These are phyloP conservation scores for Bombus superbus DNA, from an alignment of 1,140 invertebrate genomes.

Conservation along the genomic window DNA sequence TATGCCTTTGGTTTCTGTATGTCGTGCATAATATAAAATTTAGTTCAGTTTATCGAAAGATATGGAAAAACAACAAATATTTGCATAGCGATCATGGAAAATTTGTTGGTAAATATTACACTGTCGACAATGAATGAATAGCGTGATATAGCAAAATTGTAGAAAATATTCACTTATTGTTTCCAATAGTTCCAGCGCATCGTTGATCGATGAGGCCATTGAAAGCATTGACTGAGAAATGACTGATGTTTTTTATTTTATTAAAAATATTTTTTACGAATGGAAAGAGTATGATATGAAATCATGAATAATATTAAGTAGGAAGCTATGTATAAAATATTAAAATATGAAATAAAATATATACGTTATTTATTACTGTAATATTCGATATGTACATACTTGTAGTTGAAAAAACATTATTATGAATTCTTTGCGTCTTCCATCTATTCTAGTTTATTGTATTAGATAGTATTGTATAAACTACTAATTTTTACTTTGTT, in stretches of 20 bases:
- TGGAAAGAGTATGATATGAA: background rate
- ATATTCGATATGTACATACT: background rate
- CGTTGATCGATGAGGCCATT: slow-evolving; percentile 25
- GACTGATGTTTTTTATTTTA: slow-evolving; percentile 53
- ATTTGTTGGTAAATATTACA: slow-evolving; percentile 3
- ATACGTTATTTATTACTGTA: slow-evolving; percentile 10
- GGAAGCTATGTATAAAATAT: slow-evolving; percentile 5
- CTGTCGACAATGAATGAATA: slow-evolving; percentile 7
- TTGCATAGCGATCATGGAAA: background rate
- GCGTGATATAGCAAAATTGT: background rate
- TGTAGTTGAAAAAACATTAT: background rate
- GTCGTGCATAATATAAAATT: background rate
- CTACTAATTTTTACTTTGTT: background rate
- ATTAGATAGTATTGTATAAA: background rate
- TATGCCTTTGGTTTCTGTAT: slow-evolving; percentile 3
- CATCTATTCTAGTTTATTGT: background rate
- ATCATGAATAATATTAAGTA: slow-evolving; percentile 13
- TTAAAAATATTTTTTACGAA: slow-evolving; percentile 45
- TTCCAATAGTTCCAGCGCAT: slow-evolving; percentile 20
- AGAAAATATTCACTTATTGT: slow-evolving; percentile 34
- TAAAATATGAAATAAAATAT: background rate
- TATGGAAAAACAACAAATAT: background rate
- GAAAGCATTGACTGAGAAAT: slow-evolving; percentile 27
- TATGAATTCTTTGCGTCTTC: background rate
- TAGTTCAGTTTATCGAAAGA: background rate